Base-by-base conservation (phyloP, 2,113 vertebrate species). In the Pseudopipra pipra region DNA sequence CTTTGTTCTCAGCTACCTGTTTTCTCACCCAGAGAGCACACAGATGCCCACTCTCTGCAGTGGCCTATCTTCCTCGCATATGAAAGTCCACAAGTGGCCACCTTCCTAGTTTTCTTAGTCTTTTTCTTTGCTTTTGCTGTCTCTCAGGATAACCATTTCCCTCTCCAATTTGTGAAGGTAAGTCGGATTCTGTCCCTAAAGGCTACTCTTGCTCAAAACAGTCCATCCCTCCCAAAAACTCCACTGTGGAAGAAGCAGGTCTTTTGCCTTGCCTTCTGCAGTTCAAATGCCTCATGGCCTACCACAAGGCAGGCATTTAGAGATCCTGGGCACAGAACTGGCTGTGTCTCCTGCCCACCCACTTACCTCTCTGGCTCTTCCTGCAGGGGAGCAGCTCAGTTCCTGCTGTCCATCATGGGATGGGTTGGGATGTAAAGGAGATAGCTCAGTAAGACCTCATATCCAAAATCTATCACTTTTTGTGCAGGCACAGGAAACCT, bases 191-290 rank as follows among this genome's bases (percentile, higher is more conserved):
- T 66, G 37, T 25, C 15, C 13, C 12, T 35, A 85, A n/a, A 77
- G 16, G 43, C 46, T 56, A 31, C 24, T 73, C 31, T 12, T 49
- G 37, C 66, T 79, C 13, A 19, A 37, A 37, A 78, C 18, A 85
- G 35, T 23, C 46, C 41, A 66, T 33, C 31, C 18, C 13, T 67
- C 30, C 25, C 49, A 23, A 55, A 74, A 93, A 62, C 7, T 5
- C 9, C 11, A 3, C 19, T 8, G 10, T 43, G 9, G n/a, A 87
- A 81, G n/a, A 5, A 4, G 79, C 9, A 2, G 0, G 4, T 37
- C 22, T 84, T 92, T 54, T 77, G 55, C 51, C 44, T 87, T 67
- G 31, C 13, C 19, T 74, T 39, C 52, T 43, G 22, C 47, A 41
- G 16, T 44, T 49, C 54, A 52, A 51, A 56, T 4, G 14, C 16